A percentile compares a stretch with the other conserved stretches of the same genome.
Conservation (phyloP, 2,797 vertebrate species). For the Kryptolebias ocellatus region DNA sequence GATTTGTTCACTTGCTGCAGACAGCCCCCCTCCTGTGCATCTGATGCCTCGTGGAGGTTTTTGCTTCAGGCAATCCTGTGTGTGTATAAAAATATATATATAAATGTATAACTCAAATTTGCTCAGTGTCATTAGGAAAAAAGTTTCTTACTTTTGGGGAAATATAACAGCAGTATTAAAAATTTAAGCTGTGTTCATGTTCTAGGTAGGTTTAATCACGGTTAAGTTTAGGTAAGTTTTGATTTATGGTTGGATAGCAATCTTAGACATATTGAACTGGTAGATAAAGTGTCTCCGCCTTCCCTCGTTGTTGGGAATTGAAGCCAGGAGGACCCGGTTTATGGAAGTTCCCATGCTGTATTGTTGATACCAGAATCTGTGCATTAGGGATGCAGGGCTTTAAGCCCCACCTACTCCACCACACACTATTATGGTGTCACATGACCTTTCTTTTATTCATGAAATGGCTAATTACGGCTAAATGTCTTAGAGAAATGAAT, state of each 20-base stretch:
- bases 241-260: not conserved
- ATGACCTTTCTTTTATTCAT: too few relatives aligned
- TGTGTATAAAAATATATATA: slow-evolving; percentile 9
- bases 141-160: not conserved
- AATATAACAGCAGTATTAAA: not conserved
- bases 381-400: too few relatives aligned
- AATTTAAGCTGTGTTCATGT: not conserved
- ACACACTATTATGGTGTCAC: too few relatives aligned
- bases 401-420: too few relatives aligned
- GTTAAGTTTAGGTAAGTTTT: not conserved
- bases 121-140: not conserved
- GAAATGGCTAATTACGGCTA: too few relatives aligned
- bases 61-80: slow-evolving; percentile 60
- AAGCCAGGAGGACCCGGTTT: too few relatives aligned
- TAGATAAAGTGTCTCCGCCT: too few relatives aligned
- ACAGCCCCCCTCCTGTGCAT: slow-evolving; percentile 66
- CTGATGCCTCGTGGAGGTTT: slow-evolving; percentile 68
- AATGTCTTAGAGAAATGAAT: too few relatives aligned
- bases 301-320: too few relatives aligned
- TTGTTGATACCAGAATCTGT: too few relatives aligned
- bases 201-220: too few relatives aligned
- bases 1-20: slow-evolving; percentile 72
- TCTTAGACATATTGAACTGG: not conserved
- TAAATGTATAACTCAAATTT: not conserved
- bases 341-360: too few relatives aligned